phyloP scores from a whole-genome alignment of 2,113 vertebrate genomes.

The Alces alces region DNA sequence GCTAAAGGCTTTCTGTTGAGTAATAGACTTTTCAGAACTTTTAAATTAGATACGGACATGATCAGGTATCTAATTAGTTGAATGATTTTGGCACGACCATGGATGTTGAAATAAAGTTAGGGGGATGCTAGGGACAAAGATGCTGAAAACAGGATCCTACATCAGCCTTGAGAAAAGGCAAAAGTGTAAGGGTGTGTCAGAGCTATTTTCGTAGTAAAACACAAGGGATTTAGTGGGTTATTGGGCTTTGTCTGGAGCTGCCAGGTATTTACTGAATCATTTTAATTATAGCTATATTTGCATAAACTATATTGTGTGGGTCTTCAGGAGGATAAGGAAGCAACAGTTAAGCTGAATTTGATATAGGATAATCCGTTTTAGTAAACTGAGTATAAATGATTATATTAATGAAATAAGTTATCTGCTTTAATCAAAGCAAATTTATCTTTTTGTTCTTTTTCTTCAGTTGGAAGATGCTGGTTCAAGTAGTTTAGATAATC shows the following conservation, averaged over 20 bases:
- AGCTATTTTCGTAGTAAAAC: background rate
- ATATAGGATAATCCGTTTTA: background rate
- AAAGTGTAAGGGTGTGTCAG: background rate
- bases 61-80: background rate
- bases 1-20: background rate
- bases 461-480: conserved; percentile 96
- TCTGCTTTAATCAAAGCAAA: conserved; percentile 48
- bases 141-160: background rate
- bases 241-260: background rate
- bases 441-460: conserved; percentile 55
- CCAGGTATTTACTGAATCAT: background rate
- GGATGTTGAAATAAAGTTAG: background rate
- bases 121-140: background rate
- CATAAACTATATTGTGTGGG: background rate
- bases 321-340: background rate
- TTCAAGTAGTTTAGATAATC: conserved; percentile 92
- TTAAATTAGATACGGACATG: background rate
- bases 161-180: background rate
- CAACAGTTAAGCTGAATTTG: background rate
- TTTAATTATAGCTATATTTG: background rate
- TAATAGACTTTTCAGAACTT: background rate
- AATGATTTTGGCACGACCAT: background rate
- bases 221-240: background rate
- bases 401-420: conserved; percentile 17
- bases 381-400: background rate